These are phyloP conservation scores for Hemitrygon akajei DNA, from an alignment of 2,797 vertebrate species.

Conservation along the genomic window DNA sequence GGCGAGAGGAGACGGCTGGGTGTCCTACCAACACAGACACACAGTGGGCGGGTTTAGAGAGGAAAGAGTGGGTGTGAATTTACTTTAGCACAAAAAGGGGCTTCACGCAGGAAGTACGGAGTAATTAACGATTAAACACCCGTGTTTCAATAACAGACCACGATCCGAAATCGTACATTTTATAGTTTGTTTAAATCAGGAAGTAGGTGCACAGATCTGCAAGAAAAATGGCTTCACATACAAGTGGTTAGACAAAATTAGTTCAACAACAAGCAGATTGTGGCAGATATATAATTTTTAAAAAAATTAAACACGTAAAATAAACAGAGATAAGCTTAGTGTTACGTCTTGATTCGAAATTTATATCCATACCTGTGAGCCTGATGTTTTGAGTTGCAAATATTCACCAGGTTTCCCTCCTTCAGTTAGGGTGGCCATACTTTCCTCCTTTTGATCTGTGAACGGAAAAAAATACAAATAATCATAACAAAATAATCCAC, in stretches of 20 bases:
- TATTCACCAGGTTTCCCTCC: conserved; percentile 87
- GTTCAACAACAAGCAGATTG: neutral
- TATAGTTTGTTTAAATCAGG: conserved; percentile 40
- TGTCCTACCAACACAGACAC: conserved; percentile 66
- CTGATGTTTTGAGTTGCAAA: conserved; percentile 87
- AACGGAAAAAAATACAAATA: conserved; percentile 46
- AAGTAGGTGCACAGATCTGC: conserved; percentile 46
- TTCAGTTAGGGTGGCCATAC: conserved; percentile 79
- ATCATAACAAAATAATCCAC: conserved; percentile 41
- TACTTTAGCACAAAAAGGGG: conserved; percentile 44
- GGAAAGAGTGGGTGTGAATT: conserved; percentile 62
- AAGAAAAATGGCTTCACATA: conserved; percentile 23
- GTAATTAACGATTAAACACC: conserved; percentile 10
- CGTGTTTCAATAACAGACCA: neutral
- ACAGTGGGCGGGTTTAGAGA: conserved; percentile 74
- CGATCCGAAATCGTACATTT: neutral
- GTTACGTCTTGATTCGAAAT: neutral
- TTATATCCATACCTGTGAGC: conserved; percentile 77
- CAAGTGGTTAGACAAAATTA: conserved; percentile 36
- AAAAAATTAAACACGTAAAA: neutral
- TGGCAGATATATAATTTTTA: neutral
- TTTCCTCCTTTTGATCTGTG: conserved; percentile 93
- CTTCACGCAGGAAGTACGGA: conserved; percentile 42
- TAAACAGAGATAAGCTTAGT: neutral
- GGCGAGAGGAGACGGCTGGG: conserved; percentile 94